Percentiles rank a stretch among this genome's conserved stretches.
Conservation (phyloP, 2,888 invertebrate species). For the Dryocosmus kuriphilus region DNA sequence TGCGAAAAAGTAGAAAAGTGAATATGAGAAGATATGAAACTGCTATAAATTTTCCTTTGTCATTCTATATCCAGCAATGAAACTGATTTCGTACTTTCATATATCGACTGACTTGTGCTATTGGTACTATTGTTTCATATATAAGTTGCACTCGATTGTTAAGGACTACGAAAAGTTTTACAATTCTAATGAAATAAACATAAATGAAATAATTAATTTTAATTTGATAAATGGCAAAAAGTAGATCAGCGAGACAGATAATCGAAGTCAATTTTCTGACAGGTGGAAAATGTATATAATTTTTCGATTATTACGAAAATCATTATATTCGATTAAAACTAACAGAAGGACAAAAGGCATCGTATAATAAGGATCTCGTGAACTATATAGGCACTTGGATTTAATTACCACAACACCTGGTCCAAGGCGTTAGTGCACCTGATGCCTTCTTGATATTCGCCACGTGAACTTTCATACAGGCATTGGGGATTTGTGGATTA, state of each 20-base stretch:
- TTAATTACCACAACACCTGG: constrained; percentile 33
- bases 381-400: constrained; percentile 4
- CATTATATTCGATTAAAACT: not conserved
- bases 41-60: constrained; percentile 24
- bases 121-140: not conserved
- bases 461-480: constrained; percentile 14
- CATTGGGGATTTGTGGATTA: constrained; percentile 36
- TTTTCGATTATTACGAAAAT: no score
- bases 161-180: not conserved
- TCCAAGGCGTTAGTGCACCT: constrained; percentile 14
- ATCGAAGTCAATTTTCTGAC: no score
- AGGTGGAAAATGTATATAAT: no score
- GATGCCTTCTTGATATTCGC: constrained; percentile 19
- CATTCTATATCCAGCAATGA: constrained; percentile 2
- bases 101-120: no score
- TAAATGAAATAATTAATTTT: no score
- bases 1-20: not conserved
- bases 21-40: constrained; percentile 19
- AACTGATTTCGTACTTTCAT: not conserved
- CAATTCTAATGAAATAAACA: no score
- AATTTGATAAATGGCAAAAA: no score
- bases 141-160: not conserved
- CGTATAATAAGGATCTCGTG: not conserved
- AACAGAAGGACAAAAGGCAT: not conserved
- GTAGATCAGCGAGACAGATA: no score